Base-by-base conservation (phyloP, 2,797 vertebrate species). In the Chaetophractus vellerosus region DNA sequence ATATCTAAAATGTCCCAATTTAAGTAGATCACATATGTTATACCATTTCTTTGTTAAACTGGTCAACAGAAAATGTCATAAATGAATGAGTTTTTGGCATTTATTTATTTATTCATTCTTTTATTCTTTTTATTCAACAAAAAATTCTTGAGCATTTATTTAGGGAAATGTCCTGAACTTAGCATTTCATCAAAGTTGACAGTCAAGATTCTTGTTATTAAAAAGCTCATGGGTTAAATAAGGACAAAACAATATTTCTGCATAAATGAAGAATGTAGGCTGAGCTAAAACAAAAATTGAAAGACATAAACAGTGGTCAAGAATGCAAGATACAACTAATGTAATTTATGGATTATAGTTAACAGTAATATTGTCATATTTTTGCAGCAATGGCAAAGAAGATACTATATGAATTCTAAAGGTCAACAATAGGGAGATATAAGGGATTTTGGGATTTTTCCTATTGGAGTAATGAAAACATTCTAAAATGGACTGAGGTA, bases 221-320 rank as follows among this genome's bases (percentile, higher is more conserved):
- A 52, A 79, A 92, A 93, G 8, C 48, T 88, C 23, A 8, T 69
- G 48, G n/a, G 87, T 38, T 90, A 91, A 79, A 68, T 78, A 81
- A 93, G 21, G 10, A 68, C 28, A 84, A 93, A 81, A 33, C n/a
- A 93, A 48, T 15, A 92, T 63, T 90, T 89, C 24, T 74, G 9
- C 18, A 68, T 82, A 75, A 84, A 75, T 55, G 5, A 55, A 55
- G 52, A 88, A 64, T 8, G 55, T 72, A 63, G 41, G 61, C 72
- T 0, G 24, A 81, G 66, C 24, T 69, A 90, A 87, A 87, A 81
- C 10, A 15, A 78, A 89, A 71, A 55, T 86, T 68, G 80, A 84
- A 33, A 82, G 59, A 33, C 12, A 91, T 61, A 91, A 71, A 38
- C 64, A 79, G 55, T 16, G 26, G 24, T 45, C 31, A 87, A 89